Evolutionary conservation across 2,797 vertebrate species (phyloP), one percentile per base, ranked within the genome.

Genomic region (Pipistrellus pygmaeus): DNA sequence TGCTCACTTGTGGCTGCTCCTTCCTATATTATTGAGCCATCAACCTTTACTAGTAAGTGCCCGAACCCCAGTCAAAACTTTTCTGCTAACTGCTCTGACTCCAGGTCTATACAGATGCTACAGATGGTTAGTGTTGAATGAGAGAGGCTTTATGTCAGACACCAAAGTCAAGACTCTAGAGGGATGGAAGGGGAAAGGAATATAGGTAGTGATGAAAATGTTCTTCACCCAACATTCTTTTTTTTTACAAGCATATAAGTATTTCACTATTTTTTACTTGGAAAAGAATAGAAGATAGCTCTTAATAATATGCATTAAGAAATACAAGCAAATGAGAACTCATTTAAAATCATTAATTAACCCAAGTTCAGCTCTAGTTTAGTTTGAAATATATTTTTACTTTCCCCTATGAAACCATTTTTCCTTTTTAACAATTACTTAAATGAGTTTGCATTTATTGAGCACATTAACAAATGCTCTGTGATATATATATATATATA

Each of bases 381-480:
- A 69, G 44, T 86, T 53, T 53, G 41, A 90, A 94, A 88, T 38
- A 76, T 4, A 94, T 44, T 90, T 46, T 62, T 0, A 35, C 41
- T 82, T 84, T 14, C 82, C 48, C 14, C 44, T 73, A 4, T 51
- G 48, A 90, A 88, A 21, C 30, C 7, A 32, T 15, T 55, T 88
- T 84, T 82, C 51, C 80, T 83, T 88, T 15, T 51, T 89, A 71
- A 84, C 88, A 66, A 75, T 76, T 21, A 87, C 41, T 88, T 90
- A 80, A 62, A 20, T 51, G 27, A 77, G 25, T 18, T 64, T 87
- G 21, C 15, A n/a, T 41, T 93, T 86, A 72, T n/a, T 78, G 55
- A 48, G 48, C 64, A 84, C 13, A 66, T 2, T 2, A 72, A 2
- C 32, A 77, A 80, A 4, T 88, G 23, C 27, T 80, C 27, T 92